phyloP scores from a whole-genome alignment of 2,888 invertebrate species.

The Lepidocyrtoides sp. region DNA sequence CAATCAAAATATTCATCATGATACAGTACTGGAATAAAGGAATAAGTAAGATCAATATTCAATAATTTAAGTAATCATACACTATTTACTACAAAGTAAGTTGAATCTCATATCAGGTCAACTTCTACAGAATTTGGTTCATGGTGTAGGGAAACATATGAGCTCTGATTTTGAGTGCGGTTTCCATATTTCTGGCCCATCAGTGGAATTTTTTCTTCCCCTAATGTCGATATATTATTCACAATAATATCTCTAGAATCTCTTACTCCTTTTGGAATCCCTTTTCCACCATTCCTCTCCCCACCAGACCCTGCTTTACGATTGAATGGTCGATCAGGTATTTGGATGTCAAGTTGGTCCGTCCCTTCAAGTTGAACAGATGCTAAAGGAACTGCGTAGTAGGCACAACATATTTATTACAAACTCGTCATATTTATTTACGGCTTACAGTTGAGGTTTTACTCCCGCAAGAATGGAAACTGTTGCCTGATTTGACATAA shows the following conservation, averaged over 20 bases:
- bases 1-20: not conserved
- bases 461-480: slow-evolving; percentile 92
- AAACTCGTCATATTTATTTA: not conserved
- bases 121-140: slow-evolving; percentile 68
- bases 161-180: slow-evolving; percentile 66
- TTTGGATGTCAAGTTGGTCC: slow-evolving; percentile 88
- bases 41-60: slow-evolving; percentile 13
- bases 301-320: slow-evolving; percentile 87
- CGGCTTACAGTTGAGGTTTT: slow-evolving; percentile 93
- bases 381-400: slow-evolving; percentile 89
- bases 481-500: slow-evolving; percentile 92
- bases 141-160: slow-evolving; percentile 78
- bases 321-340: slow-evolving; percentile 86
- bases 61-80: no score
- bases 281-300: slow-evolving; percentile 73
- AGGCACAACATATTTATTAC: slow-evolving; percentile 1
- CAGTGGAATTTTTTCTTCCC: slow-evolving; percentile 82
- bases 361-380: slow-evolving; percentile 92
- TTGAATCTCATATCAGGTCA: slow-evolving; percentile 67
- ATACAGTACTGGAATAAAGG: not conserved
- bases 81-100: not conserved
- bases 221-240: slow-evolving; percentile 69
- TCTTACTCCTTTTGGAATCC: slow-evolving; percentile 60
- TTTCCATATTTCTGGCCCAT: slow-evolving; percentile 77
- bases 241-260: slow-evolving; percentile 67